Conservation (phyloP, 2,113 vertebrate species). For the Vulpes vulpes region DNA sequence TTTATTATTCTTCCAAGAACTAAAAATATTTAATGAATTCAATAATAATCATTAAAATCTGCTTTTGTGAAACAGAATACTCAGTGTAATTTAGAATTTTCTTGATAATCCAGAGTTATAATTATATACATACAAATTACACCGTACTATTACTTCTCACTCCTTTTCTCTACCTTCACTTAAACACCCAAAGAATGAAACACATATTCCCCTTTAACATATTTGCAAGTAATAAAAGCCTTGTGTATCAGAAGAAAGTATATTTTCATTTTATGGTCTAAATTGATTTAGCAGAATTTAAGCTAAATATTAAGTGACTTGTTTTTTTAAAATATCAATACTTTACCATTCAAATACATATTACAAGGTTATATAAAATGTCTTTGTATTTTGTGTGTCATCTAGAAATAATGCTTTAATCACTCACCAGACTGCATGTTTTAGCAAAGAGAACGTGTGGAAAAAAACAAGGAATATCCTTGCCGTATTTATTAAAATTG, state of each 20-base stretch:
- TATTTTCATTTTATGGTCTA: background rate
- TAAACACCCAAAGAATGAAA: background rate
- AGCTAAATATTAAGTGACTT: background rate
- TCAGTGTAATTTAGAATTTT: background rate
- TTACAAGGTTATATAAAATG: slow-evolving; percentile 13
- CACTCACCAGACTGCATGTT: slow-evolving; percentile 34
- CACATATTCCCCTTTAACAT: background rate
- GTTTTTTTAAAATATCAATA: background rate
- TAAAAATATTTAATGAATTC: background rate
- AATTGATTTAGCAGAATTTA: slow-evolving; percentile 17
- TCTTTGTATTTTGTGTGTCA: background rate
- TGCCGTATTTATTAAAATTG: slow-evolving; percentile 26
- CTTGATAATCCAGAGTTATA: background rate
- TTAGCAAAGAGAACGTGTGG: background rate
- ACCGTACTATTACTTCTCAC: background rate
- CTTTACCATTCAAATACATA: background rate
- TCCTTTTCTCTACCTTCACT: background rate
- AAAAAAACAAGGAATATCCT: background rate
- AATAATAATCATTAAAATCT: background rate
- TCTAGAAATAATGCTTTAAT: background rate
- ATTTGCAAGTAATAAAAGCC: background rate
- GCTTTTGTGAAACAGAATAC: background rate
- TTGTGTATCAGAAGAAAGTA: background rate
- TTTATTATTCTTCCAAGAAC: background rate
- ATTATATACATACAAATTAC: background rate